phyloP scores from a whole-genome alignment of 1,140 invertebrate genomes.

The Caenorhabditis latens region DNA sequence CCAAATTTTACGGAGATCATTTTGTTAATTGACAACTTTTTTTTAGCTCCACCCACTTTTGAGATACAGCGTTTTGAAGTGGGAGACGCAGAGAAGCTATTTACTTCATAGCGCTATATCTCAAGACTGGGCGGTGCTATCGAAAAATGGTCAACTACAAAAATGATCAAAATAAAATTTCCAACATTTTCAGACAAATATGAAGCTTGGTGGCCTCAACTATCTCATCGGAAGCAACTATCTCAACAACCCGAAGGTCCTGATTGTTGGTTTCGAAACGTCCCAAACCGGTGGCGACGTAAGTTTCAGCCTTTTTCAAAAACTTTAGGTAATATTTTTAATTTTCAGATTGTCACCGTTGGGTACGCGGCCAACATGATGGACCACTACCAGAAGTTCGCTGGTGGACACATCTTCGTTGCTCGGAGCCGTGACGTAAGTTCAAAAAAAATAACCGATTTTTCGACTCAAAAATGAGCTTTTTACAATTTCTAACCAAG shows the following conservation, averaged over 20 bases:
- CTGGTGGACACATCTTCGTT: neutral
- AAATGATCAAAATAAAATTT: neutral
- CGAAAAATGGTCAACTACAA: too few species aligned
- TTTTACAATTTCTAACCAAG: too few species aligned
- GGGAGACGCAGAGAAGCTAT: too few species aligned
- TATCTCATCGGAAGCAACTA: neutral
- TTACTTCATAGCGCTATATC: too few species aligned
- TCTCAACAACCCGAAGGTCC: neutral
- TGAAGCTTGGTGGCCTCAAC: constrained; percentile 9
- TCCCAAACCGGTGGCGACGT: neutral
- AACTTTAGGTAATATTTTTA: neutral
- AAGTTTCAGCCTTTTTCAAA: neutral
- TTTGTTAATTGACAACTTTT: too few species aligned
- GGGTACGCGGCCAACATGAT: constrained; percentile 31
- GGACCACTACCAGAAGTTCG: neutral
- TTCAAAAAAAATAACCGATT: neutral
- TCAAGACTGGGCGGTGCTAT: too few species aligned
- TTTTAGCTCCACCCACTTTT: too few species aligned
- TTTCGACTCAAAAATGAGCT: too few species aligned
- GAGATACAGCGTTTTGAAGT: too few species aligned
- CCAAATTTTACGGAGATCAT: too few species aligned
- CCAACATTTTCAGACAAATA: neutral
- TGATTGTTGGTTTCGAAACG: constrained; percentile 14
- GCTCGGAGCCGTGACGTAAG: neutral
- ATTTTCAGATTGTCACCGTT: neutral